phyloP scores from a whole-genome alignment of 2,888 invertebrate genomes.

The Eledone cirrhosa region DNA sequence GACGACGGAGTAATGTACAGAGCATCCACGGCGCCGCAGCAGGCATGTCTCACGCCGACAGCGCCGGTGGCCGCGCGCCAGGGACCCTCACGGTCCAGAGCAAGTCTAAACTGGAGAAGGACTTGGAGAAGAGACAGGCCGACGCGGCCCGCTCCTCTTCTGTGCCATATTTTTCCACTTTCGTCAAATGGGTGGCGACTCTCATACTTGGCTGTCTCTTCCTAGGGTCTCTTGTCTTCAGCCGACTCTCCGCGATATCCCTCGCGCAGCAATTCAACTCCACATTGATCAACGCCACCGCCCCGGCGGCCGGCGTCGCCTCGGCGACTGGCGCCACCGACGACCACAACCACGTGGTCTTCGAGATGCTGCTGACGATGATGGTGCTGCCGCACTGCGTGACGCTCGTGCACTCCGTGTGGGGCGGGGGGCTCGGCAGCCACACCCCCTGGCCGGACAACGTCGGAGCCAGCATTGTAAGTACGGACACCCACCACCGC shows the following conservation, averaged over 20 bases:
- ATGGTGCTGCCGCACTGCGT: conserved; percentile 44
- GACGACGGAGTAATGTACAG: neutral
- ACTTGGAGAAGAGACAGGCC: neutral
- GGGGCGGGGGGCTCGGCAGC: conserved; percentile 42
- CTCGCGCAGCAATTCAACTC: conserved; percentile 36
- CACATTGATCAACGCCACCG: neutral
- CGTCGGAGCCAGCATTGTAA: conserved; percentile 41
- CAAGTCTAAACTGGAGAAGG: conserved; percentile 29
- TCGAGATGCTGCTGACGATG: conserved; percentile 41
- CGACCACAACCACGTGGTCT: conserved; percentile 27
- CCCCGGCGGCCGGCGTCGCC: neutral
- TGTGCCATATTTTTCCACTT: conserved; percentile 33
- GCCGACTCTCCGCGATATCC: conserved; percentile 41
- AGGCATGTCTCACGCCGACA: neutral
- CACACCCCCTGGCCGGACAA: conserved; percentile 52
- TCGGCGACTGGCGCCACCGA: no score
- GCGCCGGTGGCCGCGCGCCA: neutral
- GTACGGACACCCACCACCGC: conserved; percentile 26
- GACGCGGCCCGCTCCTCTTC: neutral
- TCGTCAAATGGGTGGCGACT: conserved; percentile 47
- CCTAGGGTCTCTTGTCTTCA: conserved; percentile 35
- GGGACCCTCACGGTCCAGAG: conserved; percentile 24
- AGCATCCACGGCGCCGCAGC: neutral
- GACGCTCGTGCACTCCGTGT: conserved; percentile 44
- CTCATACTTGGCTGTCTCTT: conserved; percentile 35